phyloP scores from a whole-genome alignment of 2,888 invertebrate genomes.

The Tipula confusa region DNA sequence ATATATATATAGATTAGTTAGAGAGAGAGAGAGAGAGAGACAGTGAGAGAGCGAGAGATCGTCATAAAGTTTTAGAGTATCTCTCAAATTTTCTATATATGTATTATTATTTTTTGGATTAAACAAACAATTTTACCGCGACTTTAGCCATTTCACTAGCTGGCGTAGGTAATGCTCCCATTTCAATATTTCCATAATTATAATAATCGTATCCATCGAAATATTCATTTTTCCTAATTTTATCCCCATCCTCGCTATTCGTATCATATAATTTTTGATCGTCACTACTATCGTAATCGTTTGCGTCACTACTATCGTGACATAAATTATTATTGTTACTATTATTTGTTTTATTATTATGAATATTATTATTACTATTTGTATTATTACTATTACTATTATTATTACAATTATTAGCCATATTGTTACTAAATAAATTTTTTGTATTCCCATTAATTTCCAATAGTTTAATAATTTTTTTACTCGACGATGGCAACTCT shows the following conservation, averaged over 20 bases:
- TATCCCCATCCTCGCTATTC: slow-evolving; percentile 1
- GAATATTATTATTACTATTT: slow-evolving; percentile 13
- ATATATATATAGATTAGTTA: neutral
- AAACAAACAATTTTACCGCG: slow-evolving; percentile 47
- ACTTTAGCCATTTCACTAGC: slow-evolving; percentile 51
- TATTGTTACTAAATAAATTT: neutral
- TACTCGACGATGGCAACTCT: slow-evolving; percentile 49
- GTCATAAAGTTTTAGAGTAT: neutral
- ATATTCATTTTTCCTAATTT: neutral
- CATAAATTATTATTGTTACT: neutral
- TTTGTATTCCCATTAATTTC: slow-evolving; percentile 46
- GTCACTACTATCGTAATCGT: slow-evolving; percentile 28
- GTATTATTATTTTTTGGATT: slow-evolving; percentile 36
- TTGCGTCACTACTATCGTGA: slow-evolving; percentile 26
- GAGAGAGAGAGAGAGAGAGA: neutral
- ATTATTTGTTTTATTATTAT: neutral
- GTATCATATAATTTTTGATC: slow-evolving; percentile 21
- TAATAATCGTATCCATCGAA: slow-evolving; percentile 10
- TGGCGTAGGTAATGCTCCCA: slow-evolving; percentile 51
- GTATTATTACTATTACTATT: neutral
- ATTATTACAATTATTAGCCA: neutral
- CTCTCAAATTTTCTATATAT: neutral
- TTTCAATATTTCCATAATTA: slow-evolving; percentile 46
- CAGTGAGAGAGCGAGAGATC: neutral
- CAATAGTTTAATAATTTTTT: slow-evolving; percentile 49